Percentiles rank a stretch among this genome's conserved stretches.
Evolutionary conservation across 2,113 vertebrate genomes (phyloP).

Genomic region (Lophura nycthemera): DNA sequence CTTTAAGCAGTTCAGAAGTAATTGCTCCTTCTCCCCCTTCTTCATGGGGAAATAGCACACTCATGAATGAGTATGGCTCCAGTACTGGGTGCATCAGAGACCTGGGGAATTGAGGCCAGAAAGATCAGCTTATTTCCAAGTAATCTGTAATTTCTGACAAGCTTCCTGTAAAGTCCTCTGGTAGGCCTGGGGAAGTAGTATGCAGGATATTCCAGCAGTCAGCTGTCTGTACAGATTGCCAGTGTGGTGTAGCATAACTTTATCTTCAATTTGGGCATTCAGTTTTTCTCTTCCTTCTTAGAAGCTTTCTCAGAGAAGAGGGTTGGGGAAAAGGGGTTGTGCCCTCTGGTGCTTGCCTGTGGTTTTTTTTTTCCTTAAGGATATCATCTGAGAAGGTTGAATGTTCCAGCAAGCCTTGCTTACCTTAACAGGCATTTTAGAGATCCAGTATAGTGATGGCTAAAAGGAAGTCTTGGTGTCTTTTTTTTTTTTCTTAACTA

Average conservation of each 20-base stretch:
- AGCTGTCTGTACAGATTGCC: not conserved
- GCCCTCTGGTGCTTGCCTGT: not conserved
- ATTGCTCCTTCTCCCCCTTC: not conserved
- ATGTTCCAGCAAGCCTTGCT: conserved; percentile 1
- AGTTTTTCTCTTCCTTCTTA: no score
- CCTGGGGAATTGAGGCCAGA: no score
- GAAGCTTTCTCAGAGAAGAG: not conserved
- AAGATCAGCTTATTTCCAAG: not conserved
- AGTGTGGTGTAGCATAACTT: not conserved
- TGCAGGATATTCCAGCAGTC: not conserved
- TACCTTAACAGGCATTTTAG: conserved; percentile 17
- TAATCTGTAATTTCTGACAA: no score
- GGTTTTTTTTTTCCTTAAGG: not conserved
- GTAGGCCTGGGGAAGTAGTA: not conserved
- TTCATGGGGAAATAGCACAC: not conserved
- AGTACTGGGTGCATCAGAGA: not conserved
- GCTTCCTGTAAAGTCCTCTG: not conserved
- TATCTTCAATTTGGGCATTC: not conserved
- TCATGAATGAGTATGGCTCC: not conserved
- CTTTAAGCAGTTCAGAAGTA: not conserved
- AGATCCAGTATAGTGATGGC: not conserved
- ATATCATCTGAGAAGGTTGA: not conserved
- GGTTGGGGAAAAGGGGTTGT: not conserved
- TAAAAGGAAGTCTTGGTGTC: conserved; percentile 40
- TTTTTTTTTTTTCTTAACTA: not conserved